Evolutionary conservation across 2,113 vertebrate genomes (phyloP).

Genomic region (Hyaena hyaena): DNA sequence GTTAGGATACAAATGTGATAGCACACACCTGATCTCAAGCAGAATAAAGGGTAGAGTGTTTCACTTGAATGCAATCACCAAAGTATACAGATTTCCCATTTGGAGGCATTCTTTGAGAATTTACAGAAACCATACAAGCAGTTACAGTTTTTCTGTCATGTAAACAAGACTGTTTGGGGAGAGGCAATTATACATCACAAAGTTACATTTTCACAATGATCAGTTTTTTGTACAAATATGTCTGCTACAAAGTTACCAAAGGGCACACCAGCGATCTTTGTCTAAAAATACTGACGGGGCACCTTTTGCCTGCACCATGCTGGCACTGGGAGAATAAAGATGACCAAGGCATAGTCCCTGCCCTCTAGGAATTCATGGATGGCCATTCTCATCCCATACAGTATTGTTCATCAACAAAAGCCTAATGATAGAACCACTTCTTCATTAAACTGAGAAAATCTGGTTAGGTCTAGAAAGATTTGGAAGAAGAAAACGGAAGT

Average conservation of each 20-base stretch:
- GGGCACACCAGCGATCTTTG: background rate
- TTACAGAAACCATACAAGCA: conserved; percentile 42
- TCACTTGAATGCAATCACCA: background rate
- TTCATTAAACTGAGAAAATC: conserved; percentile 51
- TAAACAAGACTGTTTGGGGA: conserved; percentile 63
- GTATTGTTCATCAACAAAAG: background rate
- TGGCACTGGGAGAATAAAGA: background rate
- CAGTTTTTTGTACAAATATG: background rate
- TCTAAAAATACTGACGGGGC: conserved; percentile 43
- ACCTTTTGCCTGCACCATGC: background rate
- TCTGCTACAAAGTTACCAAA: conserved; percentile 49
- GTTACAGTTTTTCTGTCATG: conserved; percentile 51
- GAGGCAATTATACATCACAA: conserved; percentile 21
- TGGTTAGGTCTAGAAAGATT: conserved; percentile 1
- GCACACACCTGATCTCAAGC: background rate
- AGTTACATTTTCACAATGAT: conserved; percentile 46
- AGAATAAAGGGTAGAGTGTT: background rate
- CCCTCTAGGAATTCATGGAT: background rate
- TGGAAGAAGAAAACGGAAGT: conserved; percentile 17
- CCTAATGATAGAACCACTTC: background rate
- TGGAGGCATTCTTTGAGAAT: conserved; percentile 28
- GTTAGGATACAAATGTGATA: conserved; percentile 24
- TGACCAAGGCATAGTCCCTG: background rate
- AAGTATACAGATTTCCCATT: background rate
- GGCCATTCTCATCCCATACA: background rate